Conservation (phyloP, 1,140 invertebrate genomes). For the Steinernema feltiae region DNA sequence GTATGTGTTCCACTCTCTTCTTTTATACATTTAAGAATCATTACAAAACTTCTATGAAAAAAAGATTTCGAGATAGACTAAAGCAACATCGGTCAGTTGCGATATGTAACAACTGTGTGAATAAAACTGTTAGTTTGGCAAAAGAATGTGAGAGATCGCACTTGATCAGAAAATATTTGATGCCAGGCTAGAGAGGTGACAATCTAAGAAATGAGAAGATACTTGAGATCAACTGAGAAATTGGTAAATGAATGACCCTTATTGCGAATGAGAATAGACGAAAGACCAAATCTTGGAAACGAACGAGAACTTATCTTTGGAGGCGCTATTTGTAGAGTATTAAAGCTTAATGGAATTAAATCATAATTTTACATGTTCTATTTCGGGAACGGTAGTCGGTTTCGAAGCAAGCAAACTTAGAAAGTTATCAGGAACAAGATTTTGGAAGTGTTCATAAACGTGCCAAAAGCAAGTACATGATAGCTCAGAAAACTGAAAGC, state of each 20-base stretch:
- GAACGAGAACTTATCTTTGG: too few species aligned
- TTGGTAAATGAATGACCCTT: not conserved
- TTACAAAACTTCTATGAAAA: too few species aligned
- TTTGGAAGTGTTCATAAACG: not conserved
- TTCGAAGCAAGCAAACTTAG: conserved; percentile 21
- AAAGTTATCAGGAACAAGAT: conserved; percentile 1
- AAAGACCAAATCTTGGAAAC: not conserved
- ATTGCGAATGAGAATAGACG: not conserved
- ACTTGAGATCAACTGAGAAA: too few species aligned
- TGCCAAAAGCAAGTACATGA: not conserved
- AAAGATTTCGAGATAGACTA: too few species aligned
- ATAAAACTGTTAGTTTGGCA: not conserved
- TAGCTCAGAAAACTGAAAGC: conserved; percentile 15
- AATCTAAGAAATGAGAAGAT: too few species aligned
- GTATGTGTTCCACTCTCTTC: too few species aligned
- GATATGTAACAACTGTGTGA: not conserved
- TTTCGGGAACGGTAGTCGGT: not conserved
- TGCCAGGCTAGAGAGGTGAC: too few species aligned
- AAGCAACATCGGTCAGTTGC: too few species aligned
- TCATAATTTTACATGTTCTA: not conserved
- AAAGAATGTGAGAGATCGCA: not conserved
- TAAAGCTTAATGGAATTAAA: too few species aligned
- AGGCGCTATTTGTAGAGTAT: too few species aligned
- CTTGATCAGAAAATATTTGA: not conserved
- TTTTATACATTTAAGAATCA: too few species aligned